phyloP scores from a whole-genome alignment of 2,797 vertebrate genomes.

The Eleutherodactylus coqui region DNA sequence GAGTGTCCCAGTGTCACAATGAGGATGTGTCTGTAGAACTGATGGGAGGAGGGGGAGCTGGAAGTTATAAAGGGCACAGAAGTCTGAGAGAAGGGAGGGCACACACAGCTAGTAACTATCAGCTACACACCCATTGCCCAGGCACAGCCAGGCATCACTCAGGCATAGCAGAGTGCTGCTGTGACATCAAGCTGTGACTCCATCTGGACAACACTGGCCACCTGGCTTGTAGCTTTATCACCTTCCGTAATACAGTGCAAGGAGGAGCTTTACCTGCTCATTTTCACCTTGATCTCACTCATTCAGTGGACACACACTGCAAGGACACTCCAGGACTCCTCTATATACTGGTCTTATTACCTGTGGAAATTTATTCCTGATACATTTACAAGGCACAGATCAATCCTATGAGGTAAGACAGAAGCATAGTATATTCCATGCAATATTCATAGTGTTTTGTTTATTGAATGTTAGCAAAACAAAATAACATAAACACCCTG shows the following conservation, averaged over 20 bases:
- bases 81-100: not conserved
- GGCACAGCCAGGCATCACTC: not conserved
- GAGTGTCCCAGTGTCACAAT: not conserved
- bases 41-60: conserved; percentile 29
- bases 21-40: not conserved
- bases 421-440: not conserved
- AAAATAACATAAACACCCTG: not conserved
- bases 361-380: not conserved
- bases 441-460: not conserved
- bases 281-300: conserved; percentile 11
- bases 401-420: conserved; percentile 30
- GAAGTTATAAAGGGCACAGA: conserved; percentile 34
- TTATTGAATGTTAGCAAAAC: not conserved
- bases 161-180: not conserved
- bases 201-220: not conserved
- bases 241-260: not conserved
- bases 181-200: not conserved
- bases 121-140: conserved; percentile 18
- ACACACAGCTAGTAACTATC: not conserved
- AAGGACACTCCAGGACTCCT: conserved; percentile 6
- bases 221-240: not conserved
- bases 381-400: not conserved
- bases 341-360: not conserved
- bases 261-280: conserved; percentile 8
- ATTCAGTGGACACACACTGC: not conserved